These are phyloP conservation scores for Lasioglossum pauxillum DNA, from an alignment of 2,888 invertebrate genomes.

Conservation along the genomic window DNA sequence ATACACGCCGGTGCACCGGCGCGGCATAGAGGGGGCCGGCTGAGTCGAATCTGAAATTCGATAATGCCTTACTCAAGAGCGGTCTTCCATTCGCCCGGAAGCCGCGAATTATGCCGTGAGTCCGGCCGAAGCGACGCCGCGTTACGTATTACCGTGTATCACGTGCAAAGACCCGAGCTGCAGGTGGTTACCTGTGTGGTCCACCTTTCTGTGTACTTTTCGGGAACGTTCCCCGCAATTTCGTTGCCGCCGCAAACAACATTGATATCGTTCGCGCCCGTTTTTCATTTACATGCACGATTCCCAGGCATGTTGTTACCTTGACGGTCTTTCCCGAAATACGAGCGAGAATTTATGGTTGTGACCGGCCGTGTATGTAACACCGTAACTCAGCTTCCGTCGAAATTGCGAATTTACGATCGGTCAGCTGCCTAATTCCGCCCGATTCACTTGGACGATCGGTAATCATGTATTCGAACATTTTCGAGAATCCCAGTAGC, in stretches of 20 bases:
- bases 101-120: conserved; percentile 79
- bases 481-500: not conserved
- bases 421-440: conserved; percentile 9
- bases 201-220: conserved; percentile 64
- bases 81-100: conserved; percentile 80
- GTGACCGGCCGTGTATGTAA: not conserved
- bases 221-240: conserved; percentile 40
- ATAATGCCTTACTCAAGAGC: conserved; percentile 82
- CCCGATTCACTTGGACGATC: not conserved
- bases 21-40: conserved; percentile 69
- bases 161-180: conserved; percentile 70
- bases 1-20: conserved; percentile 67
- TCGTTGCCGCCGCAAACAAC: conserved; percentile 24
- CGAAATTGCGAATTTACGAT: conserved; percentile 13
- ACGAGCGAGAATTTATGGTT: not conserved
- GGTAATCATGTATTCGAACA: not conserved
- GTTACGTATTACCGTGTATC: conserved; percentile 73
- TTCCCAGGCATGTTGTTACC: conserved; percentile 28
- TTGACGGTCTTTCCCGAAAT: not conserved
- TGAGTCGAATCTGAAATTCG: conserved; percentile 83
- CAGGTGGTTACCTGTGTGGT: conserved; percentile 74
- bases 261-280: conserved; percentile 34
- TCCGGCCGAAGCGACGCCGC: conserved; percentile 46
- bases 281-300: conserved; percentile 29
- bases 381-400: not conserved